These are phyloP conservation scores for Dryocosmus kuriphilus DNA, from an alignment of 2,888 invertebrate genomes.

Conservation along the genomic window DNA sequence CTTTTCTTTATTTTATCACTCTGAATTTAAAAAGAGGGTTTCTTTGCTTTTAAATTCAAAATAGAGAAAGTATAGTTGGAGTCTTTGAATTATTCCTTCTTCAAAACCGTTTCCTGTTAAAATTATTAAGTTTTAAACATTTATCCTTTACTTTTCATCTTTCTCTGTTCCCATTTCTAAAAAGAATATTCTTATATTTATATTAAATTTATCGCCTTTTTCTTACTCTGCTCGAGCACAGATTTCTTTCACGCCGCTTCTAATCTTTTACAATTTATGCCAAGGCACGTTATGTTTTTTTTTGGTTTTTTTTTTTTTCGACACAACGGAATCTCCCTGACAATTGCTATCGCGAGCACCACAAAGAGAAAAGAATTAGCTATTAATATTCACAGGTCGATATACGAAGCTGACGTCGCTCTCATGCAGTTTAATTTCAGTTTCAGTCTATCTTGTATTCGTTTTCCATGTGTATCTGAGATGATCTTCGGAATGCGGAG, in stretches of 20 bases:
- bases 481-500: constrained; percentile 37
- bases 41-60: too few species aligned
- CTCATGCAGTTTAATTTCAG: constrained; percentile 39
- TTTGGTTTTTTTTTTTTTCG: background rate
- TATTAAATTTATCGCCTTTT: background rate
- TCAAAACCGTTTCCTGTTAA: too few species aligned
- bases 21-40: too few species aligned
- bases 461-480: constrained; percentile 25
- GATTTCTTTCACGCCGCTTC: background rate
- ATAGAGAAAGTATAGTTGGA: too few species aligned
- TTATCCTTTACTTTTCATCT: too few species aligned
- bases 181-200: background rate
- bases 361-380: constrained; percentile 1
- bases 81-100: too few species aligned
- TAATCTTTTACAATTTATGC: background rate
- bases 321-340: background rate
- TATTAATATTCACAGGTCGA: constrained; percentile 33
- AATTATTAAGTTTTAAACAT: too few species aligned
- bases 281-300: background rate
- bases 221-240: background rate
- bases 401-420: background rate
- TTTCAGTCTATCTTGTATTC: constrained; percentile 20
- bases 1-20: too few species aligned
- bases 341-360: constrained; percentile 4
- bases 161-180: too few species aligned